phyloP scores from a whole-genome alignment of 2,113 vertebrate species.

The Corythoichthys intestinalis region DNA sequence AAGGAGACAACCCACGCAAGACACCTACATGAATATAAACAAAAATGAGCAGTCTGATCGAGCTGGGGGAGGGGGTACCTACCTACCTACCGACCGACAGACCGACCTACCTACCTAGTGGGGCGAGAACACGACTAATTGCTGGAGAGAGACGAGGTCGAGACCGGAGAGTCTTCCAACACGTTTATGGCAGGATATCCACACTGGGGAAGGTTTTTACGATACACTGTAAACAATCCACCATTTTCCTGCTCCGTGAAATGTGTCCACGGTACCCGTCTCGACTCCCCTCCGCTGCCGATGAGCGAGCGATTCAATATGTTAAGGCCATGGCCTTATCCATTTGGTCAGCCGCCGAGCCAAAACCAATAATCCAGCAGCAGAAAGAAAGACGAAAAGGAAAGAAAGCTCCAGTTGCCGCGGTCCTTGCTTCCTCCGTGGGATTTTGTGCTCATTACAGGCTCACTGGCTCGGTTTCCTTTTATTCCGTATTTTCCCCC shows the following conservation, averaged over 20 bases:
- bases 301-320: constrained; percentile 68
- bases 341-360: constrained; percentile 48
- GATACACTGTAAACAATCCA: constrained; percentile 51
- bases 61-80: constrained; percentile 26
- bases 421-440: constrained; percentile 23
- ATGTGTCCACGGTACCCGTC: constrained; percentile 54
- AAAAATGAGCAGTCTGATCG: constrained; percentile 17
- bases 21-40: constrained; percentile 37
- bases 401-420: constrained; percentile 32
- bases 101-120: constrained; percentile 13
- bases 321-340: constrained; percentile 71
- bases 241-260: constrained; percentile 59
- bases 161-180: constrained; percentile 30
- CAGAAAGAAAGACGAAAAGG: background rate
- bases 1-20: background rate
- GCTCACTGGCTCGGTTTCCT: constrained; percentile 60
- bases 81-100: constrained; percentile 4
- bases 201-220: constrained; percentile 9
- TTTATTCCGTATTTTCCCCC: constrained; percentile 52
- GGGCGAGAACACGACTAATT: constrained; percentile 46
- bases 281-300: constrained; percentile 29
- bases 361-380: constrained; percentile 51
- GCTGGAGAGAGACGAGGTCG: constrained; percentile 23
- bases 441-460: constrained; percentile 41
- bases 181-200: constrained; percentile 13